Evolutionary conservation across 1,140 invertebrate species (phyloP), one percentile per base, ranked within the genome.

Genomic region (Formica exsecta): DNA sequence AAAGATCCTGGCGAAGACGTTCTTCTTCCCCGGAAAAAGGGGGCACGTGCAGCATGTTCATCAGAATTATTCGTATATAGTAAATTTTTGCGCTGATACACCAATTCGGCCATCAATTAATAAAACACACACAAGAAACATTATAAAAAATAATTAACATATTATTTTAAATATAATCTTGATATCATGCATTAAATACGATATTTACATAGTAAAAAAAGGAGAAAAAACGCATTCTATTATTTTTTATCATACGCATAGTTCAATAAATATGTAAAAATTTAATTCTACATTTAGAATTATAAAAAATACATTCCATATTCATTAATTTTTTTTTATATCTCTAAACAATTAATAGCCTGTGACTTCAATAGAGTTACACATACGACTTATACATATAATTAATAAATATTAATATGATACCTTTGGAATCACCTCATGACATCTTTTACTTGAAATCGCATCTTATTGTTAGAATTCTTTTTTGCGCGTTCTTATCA

Each of bases 11-110:
- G 7, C 74, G 44, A 44, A 36, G 59, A 77, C 61, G 51, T 22
- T 29, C 54, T 29, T 59, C 65, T 59, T 57, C 65, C 36, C 0
- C 57, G 79, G 54, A 83, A 73, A 80, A 62, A 48, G 68, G 38
- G 38, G 54, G 41, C 54, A 51, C 44, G 61, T 75, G 75, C 75
- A 38, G n/a, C 48, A 48, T 13, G 68, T 73, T 59, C 25, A 41
- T 59, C 79, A 70, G 8, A 41, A 22, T 73, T 4, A 6, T 38
- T 59, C 51, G 38, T 13, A 22, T 29, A 25, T 5, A 9, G 13
- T 8, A 16, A 54, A 79, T 79, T 68, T 80, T 57, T 70, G 13
- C 7, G 7, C 36, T 54, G 38, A 76, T 48, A 70, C 4, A 22
- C 9, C 3, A 59, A 22, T 22, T 59, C 9, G 54, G 32, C 4